Percentiles rank a stretch among this genome's conserved stretches.
Conservation (phyloP, 2,888 invertebrate species). For the Hedychridium roseum region DNA sequence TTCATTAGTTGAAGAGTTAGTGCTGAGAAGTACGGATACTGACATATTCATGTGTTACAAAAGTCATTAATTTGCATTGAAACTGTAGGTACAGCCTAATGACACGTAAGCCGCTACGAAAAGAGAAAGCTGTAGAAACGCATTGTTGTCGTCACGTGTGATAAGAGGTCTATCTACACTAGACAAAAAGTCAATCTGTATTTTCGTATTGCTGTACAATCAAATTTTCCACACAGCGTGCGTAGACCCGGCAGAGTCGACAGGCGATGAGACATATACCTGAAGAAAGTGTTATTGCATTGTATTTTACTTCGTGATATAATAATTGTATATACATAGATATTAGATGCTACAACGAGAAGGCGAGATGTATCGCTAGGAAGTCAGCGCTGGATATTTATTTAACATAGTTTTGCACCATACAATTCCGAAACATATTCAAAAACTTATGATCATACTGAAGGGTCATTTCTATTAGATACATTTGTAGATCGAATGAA, state of each 20-base stretch:
- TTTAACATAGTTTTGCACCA: too few species aligned
- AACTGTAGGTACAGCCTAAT: too few species aligned
- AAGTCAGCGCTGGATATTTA: too few species aligned
- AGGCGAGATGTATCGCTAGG: constrained; percentile 25
- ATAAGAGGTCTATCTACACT: constrained; percentile 31
- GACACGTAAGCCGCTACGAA: too few species aligned
- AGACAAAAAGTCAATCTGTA: constrained; percentile 44
- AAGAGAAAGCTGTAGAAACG: constrained; percentile 22
- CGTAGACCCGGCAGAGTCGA: constrained; percentile 22
- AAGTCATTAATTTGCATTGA: too few species aligned
- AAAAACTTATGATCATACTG: too few species aligned
- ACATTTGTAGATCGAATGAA: too few species aligned
- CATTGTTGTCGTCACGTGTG: constrained; percentile 24
- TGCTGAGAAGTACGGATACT: too few species aligned
- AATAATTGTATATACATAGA: constrained; percentile 31
- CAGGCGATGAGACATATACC: constrained; percentile 22
- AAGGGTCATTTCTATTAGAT: too few species aligned
- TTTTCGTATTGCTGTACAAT: constrained; percentile 47
- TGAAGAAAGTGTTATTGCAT: constrained; percentile 25
- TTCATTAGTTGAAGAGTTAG: too few species aligned
- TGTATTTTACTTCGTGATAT: constrained; percentile 30
- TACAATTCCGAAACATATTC: too few species aligned
- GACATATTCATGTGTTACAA: too few species aligned
- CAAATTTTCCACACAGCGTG: constrained; percentile 42
- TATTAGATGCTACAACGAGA: constrained; percentile 28